Conservation (phyloP, 2,113 vertebrate species). For the Dromiciops gliroides region DNA sequence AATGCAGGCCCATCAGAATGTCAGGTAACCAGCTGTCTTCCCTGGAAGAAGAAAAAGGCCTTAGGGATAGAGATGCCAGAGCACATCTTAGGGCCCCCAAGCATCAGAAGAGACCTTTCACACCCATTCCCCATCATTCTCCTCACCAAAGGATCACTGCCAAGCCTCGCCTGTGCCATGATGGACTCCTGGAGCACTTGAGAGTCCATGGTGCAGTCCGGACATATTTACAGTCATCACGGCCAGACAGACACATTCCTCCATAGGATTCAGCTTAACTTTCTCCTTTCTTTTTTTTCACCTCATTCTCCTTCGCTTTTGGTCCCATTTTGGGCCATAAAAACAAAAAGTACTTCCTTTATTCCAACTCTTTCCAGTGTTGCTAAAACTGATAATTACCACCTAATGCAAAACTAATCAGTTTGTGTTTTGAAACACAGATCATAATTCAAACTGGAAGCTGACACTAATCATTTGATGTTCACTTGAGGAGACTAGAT, state of each 20-base stretch:
- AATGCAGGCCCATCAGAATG: neutral
- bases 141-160: neutral
- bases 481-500: constrained; percentile 77
- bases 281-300: neutral
- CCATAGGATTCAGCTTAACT: neutral
- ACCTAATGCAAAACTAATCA: constrained; percentile 66
- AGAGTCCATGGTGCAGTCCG: neutral
- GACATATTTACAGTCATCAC: neutral
- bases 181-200: neutral
- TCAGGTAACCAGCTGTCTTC: too few species aligned
- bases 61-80: neutral
- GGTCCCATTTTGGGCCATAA: neutral
- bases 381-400: constrained; percentile 72
- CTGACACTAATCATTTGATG: constrained; percentile 70
- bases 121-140: neutral
- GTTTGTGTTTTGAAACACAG: constrained; percentile 67
- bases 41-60: neutral
- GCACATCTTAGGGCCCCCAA: neutral
- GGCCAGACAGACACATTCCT: neutral
- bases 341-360: neutral
- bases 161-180: too few species aligned
- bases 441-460: constrained; percentile 76
- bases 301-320: neutral
- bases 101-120: neutral
- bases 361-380: neutral